Conservation (phyloP, 2,113 vertebrate species). For the Dromaius novaehollandiae region DNA sequence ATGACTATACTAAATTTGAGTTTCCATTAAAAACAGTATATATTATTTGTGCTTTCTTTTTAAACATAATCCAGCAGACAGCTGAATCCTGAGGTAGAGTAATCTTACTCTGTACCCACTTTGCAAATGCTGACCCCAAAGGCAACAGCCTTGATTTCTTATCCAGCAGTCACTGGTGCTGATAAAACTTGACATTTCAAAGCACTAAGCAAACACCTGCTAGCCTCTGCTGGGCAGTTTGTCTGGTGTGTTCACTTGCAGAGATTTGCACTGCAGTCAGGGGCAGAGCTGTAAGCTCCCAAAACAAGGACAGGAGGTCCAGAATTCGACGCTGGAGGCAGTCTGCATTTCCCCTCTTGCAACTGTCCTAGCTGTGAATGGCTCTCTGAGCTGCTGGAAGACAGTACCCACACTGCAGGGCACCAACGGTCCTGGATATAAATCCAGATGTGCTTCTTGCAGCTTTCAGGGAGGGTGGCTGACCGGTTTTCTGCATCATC, state of each 20-base stretch:
- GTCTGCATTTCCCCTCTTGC: not conserved
- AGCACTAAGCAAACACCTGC: not conserved
- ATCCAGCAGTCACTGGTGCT: not conserved
- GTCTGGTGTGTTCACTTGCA: not conserved
- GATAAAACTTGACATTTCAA: not conserved
- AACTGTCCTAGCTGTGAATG: not conserved
- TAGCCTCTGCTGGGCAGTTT: not conserved
- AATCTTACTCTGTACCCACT: not conserved
- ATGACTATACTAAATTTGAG: not conserved
- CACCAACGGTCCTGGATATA: not conserved
- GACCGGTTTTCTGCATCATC: not conserved
- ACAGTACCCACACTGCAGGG: not conserved
- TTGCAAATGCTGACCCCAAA: no score
- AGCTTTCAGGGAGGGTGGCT: not conserved
- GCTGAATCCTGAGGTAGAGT: not conserved
- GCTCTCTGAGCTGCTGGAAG: not conserved
- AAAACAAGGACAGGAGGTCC: not conserved
- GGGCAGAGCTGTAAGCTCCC: not conserved
- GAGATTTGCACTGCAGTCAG: not conserved
- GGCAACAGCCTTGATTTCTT: not conserved
- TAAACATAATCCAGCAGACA: not conserved
- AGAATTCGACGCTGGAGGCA: not conserved
- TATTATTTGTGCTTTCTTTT: not conserved
- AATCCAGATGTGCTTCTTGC: not conserved
- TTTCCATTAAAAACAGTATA: not conserved